phyloP scores from a whole-genome alignment of 30 jellyfish, hydroid and myxozoan species.

The Nemopilema nomurai region DNA sequence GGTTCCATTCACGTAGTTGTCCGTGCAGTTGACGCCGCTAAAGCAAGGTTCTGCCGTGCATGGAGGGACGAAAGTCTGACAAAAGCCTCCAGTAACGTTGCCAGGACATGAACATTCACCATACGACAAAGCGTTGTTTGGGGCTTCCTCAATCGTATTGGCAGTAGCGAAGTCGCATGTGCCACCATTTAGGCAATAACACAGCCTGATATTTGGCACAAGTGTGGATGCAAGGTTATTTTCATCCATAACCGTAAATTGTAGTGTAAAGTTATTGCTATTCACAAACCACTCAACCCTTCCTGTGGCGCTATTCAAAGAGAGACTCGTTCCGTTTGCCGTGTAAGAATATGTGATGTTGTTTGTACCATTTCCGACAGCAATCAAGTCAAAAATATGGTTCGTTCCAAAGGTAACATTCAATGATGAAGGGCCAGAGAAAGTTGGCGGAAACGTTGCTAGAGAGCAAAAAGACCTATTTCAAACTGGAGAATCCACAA shows the following conservation, averaged over 20 bases:
- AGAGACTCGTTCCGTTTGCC: slow-evolving; percentile 28
- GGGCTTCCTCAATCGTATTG: background rate
- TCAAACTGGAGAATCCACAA: too few relatives aligned
- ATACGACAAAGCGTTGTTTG: slow-evolving; percentile 4
- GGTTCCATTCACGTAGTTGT: background rate
- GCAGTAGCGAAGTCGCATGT: slow-evolving; percentile 16
- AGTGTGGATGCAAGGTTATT: slow-evolving; percentile 11
- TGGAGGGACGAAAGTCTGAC: slow-evolving; percentile 23
- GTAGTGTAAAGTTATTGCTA: slow-evolving; percentile 1
- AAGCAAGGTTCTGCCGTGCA: slow-evolving; percentile 59
- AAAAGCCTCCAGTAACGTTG: slow-evolving; percentile 37
- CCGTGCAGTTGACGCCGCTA: slow-evolving; percentile 42
- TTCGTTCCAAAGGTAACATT: slow-evolving; percentile 9
- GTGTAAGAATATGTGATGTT: slow-evolving; percentile 31
- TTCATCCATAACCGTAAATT: slow-evolving; percentile 40
- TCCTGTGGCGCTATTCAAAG: slow-evolving; percentile 32
- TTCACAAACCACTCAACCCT: slow-evolving; percentile 7
- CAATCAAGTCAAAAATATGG: background rate
- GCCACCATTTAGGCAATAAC: slow-evolving; percentile 55
- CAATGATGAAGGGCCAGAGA: slow-evolving; percentile 43
- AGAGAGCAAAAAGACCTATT: background rate
- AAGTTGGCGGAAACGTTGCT: slow-evolving; percentile 32
- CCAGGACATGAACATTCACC: slow-evolving; percentile 46
- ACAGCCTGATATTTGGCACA: slow-evolving; percentile 20
- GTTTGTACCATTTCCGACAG: slow-evolving; percentile 19